Conservation (phyloP, 1,140 invertebrate species). For the Cherax destructor region DNA sequence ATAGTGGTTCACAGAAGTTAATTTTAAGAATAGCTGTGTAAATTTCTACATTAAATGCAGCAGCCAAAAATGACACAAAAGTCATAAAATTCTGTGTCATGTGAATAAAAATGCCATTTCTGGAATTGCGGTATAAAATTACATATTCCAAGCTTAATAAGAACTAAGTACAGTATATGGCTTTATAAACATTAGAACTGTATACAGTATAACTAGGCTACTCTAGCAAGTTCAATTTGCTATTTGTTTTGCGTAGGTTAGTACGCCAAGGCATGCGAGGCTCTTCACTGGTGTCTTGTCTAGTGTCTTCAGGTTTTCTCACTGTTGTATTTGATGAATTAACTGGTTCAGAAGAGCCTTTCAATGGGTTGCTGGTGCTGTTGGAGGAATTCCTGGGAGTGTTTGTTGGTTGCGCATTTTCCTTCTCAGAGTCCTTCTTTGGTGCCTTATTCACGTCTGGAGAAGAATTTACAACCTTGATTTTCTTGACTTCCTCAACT, state of each 20-base stretch:
- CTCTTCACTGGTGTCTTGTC: slow-evolving; percentile 13
- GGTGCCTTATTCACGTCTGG: neutral
- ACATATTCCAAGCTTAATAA: neutral
- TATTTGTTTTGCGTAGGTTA: slow-evolving; percentile 53
- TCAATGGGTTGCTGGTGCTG: no score
- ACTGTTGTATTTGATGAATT: neutral
- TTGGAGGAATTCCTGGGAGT: neutral
- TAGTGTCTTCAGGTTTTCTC: neutral
- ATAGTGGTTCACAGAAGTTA: slow-evolving; percentile 12
- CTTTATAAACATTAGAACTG: neutral
- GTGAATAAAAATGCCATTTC: slow-evolving; percentile 8
- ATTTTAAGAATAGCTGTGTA: slow-evolving; percentile 9
- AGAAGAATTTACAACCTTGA: slow-evolving; percentile 22
- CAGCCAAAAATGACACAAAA: neutral
- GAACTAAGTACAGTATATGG: neutral
- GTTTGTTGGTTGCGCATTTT: neutral
- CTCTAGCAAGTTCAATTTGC: slow-evolving; percentile 50
- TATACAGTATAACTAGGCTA: neutral
- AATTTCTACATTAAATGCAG: slow-evolving; percentile 29
- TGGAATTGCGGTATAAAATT: neutral
- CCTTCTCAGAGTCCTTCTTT: slow-evolving; percentile 29
- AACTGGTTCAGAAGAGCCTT: neutral
- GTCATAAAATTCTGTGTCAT: slow-evolving; percentile 8
- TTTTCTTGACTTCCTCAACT: slow-evolving; percentile 59
- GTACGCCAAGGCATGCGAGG: slow-evolving; percentile 59